Evolutionary conservation across 2,888 invertebrate species (phyloP).

Genomic region (Bellardia bayeri): DNA sequence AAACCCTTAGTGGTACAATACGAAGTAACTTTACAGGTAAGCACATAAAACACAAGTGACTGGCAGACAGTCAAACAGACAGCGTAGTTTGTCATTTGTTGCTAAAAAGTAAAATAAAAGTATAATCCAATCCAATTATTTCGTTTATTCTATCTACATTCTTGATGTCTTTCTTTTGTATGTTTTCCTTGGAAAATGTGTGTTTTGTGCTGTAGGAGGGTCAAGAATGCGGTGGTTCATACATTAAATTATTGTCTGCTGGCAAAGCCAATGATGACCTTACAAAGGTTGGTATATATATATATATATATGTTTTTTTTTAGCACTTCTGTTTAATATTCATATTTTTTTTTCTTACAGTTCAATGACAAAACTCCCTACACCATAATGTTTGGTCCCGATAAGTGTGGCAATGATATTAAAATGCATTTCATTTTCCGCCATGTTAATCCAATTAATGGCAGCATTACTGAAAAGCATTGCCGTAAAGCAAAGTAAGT

Average conservation of each 20-base stretch:
- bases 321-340: background rate
- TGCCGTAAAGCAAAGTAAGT: constrained; percentile 93
- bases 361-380: constrained; percentile 99
- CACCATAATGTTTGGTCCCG: constrained; percentile 99
- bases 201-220: constrained; percentile 88
- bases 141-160: constrained; percentile 28
- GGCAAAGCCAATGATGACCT: constrained; percentile 89
- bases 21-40: constrained; percentile 92
- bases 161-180: constrained; percentile 22
- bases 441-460: constrained; percentile 96
- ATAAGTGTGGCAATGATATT: constrained; percentile 98
- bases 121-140: constrained; percentile 74
- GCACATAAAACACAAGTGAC: constrained; percentile 32
- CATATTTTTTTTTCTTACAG: constrained; percentile 75
- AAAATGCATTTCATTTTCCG: constrained; percentile 97
- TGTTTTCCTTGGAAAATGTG: constrained; percentile 36
- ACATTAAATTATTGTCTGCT: constrained; percentile 95
- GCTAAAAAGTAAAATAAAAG: constrained; percentile 52
- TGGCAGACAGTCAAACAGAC: background rate
- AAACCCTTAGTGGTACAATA: constrained; percentile 96
- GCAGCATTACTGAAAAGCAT: constrained; percentile 96
- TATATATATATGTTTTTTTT: background rate
- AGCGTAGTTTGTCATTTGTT: constrained; percentile 5
- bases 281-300: constrained; percentile 84
- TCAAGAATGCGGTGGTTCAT: constrained; percentile 99